These are phyloP conservation scores for Odontomachus brunneus DNA, from an alignment of 1,140 invertebrate genomes.

Conservation along the genomic window DNA sequence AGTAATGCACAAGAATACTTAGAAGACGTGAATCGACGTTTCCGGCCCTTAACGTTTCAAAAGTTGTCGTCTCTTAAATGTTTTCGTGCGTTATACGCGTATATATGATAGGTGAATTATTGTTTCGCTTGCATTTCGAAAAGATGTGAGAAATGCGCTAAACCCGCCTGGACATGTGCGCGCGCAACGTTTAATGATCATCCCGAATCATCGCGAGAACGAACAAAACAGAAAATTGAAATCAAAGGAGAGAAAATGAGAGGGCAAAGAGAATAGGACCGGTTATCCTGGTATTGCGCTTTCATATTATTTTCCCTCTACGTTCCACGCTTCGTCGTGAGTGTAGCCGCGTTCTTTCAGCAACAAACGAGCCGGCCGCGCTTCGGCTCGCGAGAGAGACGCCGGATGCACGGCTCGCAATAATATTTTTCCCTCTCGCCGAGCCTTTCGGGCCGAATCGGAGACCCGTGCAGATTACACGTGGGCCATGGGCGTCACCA, in stretches of 20 bases:
- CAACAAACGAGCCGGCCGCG: slow-evolving; percentile 20
- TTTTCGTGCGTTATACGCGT: too few species aligned
- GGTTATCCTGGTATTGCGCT: background rate
- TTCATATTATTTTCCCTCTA: slow-evolving; percentile 5
- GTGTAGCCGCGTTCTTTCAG: slow-evolving; percentile 20
- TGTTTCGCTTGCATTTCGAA: background rate
- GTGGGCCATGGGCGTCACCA: background rate
- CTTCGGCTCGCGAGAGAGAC: slow-evolving; percentile 8
- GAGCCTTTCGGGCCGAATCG: slow-evolving; percentile 41
- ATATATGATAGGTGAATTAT: background rate
- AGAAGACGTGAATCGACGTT: too few species aligned
- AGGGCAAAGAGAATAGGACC: background rate
- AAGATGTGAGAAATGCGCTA: background rate
- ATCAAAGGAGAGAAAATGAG: background rate
- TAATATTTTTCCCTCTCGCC: slow-evolving; percentile 50
- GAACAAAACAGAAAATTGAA: slow-evolving; percentile 4
- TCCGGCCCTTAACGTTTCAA: too few species aligned
- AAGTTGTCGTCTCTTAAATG: too few species aligned
- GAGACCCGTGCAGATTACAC: slow-evolving; percentile 17
- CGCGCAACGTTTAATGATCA: background rate
- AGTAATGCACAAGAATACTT: too few species aligned
- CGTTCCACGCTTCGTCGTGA: slow-evolving; percentile 6
- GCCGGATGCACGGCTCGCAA: slow-evolving; percentile 22
- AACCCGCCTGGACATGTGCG: background rate
- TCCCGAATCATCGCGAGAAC: background rate